Percentiles rank a stretch among this genome's conserved stretches.
These are phyloP conservation scores for Stratiomys singularior DNA, from an alignment of 2,888 invertebrate species.

Conservation along the genomic window DNA sequence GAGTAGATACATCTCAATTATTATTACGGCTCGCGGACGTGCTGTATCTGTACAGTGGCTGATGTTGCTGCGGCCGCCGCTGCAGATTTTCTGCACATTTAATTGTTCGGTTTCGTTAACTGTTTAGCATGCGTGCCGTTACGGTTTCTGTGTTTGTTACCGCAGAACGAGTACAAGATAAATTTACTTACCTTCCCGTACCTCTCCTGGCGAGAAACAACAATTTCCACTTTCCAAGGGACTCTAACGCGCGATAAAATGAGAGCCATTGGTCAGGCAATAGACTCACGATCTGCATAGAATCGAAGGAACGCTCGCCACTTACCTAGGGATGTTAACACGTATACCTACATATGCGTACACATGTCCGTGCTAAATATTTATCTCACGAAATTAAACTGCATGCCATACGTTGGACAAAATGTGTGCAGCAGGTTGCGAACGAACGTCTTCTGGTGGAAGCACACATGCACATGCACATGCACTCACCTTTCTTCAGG, in stretches of 20 bases:
- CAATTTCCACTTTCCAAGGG: constrained; percentile 29
- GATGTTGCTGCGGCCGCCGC: background rate
- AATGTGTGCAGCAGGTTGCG: constrained; percentile 2
- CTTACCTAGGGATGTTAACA: too few species aligned
- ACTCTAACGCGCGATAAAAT: background rate
- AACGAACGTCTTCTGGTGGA: background rate
- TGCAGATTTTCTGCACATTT: constrained; percentile 45
- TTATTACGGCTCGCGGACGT: constrained; percentile 37
- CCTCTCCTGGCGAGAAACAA: background rate
- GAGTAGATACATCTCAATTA: constrained; percentile 45
- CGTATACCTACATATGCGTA: background rate
- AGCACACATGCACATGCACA: background rate
- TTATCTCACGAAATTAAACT: background rate
- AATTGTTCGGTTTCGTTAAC: constrained; percentile 51
- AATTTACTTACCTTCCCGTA: constrained; percentile 21
- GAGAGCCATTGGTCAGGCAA: too few species aligned
- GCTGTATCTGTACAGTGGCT: background rate
- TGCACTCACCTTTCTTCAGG: too few species aligned
- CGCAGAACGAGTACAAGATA: constrained; percentile 33
- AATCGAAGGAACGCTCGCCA: too few species aligned
- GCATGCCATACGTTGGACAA: background rate
- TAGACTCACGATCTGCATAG: too few species aligned
- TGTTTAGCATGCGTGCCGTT: constrained; percentile 50
- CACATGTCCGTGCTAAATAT: background rate
- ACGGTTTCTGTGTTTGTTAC: constrained; percentile 46